Base-by-base conservation (phyloP, 2,888 invertebrate species). In the Rhimphoctona megacephalus region DNA sequence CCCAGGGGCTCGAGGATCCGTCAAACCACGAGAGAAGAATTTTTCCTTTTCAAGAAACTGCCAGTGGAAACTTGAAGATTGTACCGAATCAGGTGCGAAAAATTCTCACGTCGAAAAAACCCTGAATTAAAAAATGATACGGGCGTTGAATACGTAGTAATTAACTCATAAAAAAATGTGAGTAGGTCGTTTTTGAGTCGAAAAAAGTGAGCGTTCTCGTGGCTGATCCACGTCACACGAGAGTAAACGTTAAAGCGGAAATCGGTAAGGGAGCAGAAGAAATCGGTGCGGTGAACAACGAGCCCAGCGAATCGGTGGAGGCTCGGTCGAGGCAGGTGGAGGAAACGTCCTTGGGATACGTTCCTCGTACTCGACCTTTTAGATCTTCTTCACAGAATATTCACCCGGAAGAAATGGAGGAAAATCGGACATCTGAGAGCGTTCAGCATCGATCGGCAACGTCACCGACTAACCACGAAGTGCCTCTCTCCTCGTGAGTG, bases 61-160 rank as follows among this genome's bases (percentile, higher is more conserved):
- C 96, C 0, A 97, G 97, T 92, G 97, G 96, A 88, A 96, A 97
- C 92, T 94, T 97, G 78, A 97, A 97, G 95, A 96, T 97, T 85
- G 95, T 96, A 82, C 96, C 96, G 2, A 96, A 96, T 93, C 96
- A 97, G 95, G 96, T 96, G 93, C 90, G 86, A n/a, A 30, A 11
- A 6, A 54, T 67, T 6, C n/a, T 52, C 11, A 39, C 39, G n/a
- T n/a, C 30, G 64, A 64, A 11, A 8, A 25, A 11, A 9, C 39
- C 11, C 11, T 14, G 11, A 25, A 57, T 4, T 0, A 14, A 30
- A 11, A 25, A 22, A 14, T 25, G 14, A 57, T 7, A n/a, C 17
- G 11, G 22, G 11, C 30, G 0, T 17, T 5, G 30, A 61, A 17
- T 25, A 5, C 25, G 22, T 6, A 17, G 22, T 6, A 17, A 61